phyloP scores from a whole-genome alignment of 1,140 invertebrate genomes.

The Hirudo medicinalis region DNA sequence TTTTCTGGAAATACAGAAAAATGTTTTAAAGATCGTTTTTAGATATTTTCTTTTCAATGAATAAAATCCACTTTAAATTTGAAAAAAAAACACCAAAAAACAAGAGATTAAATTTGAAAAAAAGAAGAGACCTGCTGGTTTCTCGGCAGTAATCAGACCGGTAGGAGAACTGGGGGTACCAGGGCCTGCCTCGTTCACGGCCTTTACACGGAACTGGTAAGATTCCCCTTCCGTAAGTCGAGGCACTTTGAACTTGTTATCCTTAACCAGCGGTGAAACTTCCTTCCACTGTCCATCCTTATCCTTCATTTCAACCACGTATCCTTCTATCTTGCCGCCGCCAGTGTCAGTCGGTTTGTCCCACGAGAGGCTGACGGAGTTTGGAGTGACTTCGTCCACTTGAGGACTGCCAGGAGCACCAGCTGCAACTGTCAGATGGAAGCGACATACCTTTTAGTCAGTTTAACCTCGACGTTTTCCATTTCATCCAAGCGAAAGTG shows the following conservation, averaged over 20 bases:
- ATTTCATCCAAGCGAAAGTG: too few relatives aligned
- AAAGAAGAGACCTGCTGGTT: slow-evolving; percentile 21
- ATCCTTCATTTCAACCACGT: slow-evolving; percentile 90
- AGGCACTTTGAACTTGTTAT: slow-evolving; percentile 51
- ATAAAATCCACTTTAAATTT: neutral
- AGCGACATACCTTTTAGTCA: slow-evolving; percentile 24
- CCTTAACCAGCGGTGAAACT: slow-evolving; percentile 62
- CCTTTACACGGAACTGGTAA: slow-evolving; percentile 82
- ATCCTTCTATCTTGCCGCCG: slow-evolving; percentile 87
- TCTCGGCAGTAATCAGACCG: slow-evolving; percentile 27
- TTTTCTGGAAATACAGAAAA: slow-evolving; percentile 51
- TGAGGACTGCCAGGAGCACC: slow-evolving; percentile 75
- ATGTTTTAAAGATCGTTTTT: neutral
- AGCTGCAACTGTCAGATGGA: slow-evolving; percentile 56
- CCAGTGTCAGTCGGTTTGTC: slow-evolving; percentile 82
- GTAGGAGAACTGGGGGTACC: slow-evolving; percentile 32
- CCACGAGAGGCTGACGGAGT: slow-evolving; percentile 95
- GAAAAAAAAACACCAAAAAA: neutral
- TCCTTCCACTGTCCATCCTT: slow-evolving; percentile 74
- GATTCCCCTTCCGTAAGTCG: slow-evolving; percentile 81
- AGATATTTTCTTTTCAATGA: neutral
- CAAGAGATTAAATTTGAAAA: neutral
- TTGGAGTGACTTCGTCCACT: slow-evolving; percentile 82
- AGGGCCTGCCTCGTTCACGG: slow-evolving; percentile 69
- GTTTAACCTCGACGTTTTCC: too few relatives aligned